These are phyloP conservation scores for Oryzias javanicus DNA, from an alignment of 2,113 vertebrate species.

Conservation along the genomic window DNA sequence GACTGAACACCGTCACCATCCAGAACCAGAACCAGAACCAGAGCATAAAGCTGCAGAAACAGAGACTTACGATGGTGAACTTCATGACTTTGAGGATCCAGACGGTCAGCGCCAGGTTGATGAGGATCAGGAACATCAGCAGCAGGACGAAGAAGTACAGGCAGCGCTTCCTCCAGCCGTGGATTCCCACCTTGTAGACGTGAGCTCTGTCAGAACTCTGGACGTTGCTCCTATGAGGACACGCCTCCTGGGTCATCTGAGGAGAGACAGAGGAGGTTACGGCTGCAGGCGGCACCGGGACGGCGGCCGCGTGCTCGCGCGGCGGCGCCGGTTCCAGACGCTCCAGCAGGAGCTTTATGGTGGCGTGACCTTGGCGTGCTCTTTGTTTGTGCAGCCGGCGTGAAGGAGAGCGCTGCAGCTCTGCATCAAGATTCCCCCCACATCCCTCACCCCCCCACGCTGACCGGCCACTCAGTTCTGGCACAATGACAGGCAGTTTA, in stretches of 20 bases:
- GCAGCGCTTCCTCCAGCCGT: slow-evolving; percentile 99
- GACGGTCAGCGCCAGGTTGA: slow-evolving; percentile 99
- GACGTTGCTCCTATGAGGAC: slow-evolving; percentile 90
- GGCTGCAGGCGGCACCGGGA: not conserved
- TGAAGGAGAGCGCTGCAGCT: slow-evolving; percentile 12
- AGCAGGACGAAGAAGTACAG: slow-evolving; percentile 98
- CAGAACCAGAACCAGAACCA: too few species aligned
- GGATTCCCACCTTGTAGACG: slow-evolving; percentile 98
- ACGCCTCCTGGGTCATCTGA: slow-evolving; percentile 99
- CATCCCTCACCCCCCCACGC: slow-evolving; percentile 7
- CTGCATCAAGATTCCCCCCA: slow-evolving; percentile 41
- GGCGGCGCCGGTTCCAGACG: too few species aligned
- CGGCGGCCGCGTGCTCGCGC: too few species aligned
- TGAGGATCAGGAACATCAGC: slow-evolving; percentile 97
- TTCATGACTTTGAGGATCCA: slow-evolving; percentile 99
- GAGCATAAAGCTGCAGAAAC: too few species aligned
- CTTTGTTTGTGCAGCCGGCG: not conserved
- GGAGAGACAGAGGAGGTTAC: slow-evolving; percentile 18
- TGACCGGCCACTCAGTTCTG: slow-evolving; percentile 20
- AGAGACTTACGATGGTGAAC: slow-evolving; percentile 96
- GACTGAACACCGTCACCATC: too few species aligned
- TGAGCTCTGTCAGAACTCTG: slow-evolving; percentile 91
- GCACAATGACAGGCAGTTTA: slow-evolving; percentile 36
- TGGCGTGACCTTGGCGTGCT: not conserved
- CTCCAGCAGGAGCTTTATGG: not conserved